Percentiles rank a stretch among this genome's conserved stretches.
Evolutionary conservation across 2,113 vertebrate species (phyloP).

Genomic region (Gracilinanus agilis): DNA sequence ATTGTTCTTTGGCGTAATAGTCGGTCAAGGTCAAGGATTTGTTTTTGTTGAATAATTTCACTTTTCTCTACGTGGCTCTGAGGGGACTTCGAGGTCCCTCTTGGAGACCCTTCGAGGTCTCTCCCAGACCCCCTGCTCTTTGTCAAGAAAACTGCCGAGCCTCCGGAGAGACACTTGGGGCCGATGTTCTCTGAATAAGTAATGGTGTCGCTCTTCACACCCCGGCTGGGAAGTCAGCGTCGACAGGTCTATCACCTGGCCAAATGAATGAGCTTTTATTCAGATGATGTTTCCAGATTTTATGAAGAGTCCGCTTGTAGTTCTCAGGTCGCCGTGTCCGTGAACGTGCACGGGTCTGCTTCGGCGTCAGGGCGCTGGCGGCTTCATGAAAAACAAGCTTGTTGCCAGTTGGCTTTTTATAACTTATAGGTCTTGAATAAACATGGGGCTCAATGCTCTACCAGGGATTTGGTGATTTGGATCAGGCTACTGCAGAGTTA

Average conservation of each 20-base stretch:
- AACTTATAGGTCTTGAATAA: slow-evolving; percentile 57
- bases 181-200: neutral
- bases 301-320: neutral
- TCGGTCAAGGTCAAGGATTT: neutral
- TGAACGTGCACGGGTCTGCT: neutral
- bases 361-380: neutral
- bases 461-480: slow-evolving; percentile 68
- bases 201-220: neutral
- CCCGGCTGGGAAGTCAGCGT: neutral
- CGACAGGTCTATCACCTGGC: neutral
- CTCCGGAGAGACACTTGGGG: neutral
- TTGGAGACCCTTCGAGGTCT: too few relatives aligned
- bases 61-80: neutral
- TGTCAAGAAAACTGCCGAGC: neutral
- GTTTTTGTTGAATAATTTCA: slow-evolving; percentile 5
- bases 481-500: slow-evolving; percentile 73
- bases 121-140: too few relatives aligned
- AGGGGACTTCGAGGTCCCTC: slow-evolving; percentile 25
- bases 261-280: neutral
- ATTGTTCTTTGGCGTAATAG: neutral
- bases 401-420: slow-evolving; percentile 34
- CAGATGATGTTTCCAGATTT: neutral
- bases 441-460: slow-evolving; percentile 15
- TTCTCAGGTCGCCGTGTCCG: neutral
- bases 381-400: slow-evolving; percentile 55